Evolutionary conservation across 2,888 invertebrate species (phyloP).

Genomic region (Napeogenes sylphis): DNA sequence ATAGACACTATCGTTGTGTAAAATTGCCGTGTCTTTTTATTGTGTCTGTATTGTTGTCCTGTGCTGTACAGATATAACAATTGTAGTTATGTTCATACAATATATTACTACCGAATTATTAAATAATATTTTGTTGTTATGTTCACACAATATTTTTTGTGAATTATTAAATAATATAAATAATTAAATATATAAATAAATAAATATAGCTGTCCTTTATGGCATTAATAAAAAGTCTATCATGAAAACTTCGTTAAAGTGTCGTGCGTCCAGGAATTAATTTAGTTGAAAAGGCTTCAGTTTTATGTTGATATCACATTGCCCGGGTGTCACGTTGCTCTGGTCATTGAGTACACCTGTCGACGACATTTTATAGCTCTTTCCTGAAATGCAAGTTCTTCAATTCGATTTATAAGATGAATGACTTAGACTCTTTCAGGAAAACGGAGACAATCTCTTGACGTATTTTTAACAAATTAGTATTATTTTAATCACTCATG

Average conservation of each 20-base stretch:
- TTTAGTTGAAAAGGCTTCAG: constrained; percentile 22
- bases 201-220: background rate
- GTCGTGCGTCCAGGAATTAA: constrained; percentile 19
- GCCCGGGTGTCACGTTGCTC: constrained; percentile 29
- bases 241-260: constrained; percentile 18
- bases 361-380: constrained; percentile 34
- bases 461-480: background rate
- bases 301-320: constrained; percentile 32
- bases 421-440: constrained; percentile 17
- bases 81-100: background rate
- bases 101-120: background rate
- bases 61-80: no score
- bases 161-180: no score
- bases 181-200: no score
- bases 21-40: constrained; percentile 22
- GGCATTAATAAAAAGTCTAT: background rate
- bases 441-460: background rate
- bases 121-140: no score
- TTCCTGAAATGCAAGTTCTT: constrained; percentile 31
- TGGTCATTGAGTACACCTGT: constrained; percentile 35
- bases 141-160: no score
- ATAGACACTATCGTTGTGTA: constrained; percentile 33
- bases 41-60: constrained; percentile 3
- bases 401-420: constrained; percentile 28
- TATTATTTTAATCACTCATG: no score